A percentile compares a stretch with the other conserved stretches of the same genome.
Conservation (phyloP, 2,888 invertebrate genomes). For the Patella caerulea region DNA sequence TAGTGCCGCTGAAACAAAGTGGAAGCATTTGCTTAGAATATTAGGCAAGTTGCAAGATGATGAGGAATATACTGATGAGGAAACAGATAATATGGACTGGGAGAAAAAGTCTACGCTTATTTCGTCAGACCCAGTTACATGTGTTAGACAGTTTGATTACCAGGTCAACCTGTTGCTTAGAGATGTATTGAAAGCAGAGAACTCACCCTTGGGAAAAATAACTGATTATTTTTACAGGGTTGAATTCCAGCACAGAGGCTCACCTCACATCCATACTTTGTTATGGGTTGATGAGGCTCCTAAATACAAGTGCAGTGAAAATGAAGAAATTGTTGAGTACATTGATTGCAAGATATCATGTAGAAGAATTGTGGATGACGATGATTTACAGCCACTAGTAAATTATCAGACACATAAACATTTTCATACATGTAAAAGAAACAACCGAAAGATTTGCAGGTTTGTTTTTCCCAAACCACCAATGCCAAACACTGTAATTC, state of each 20-base stretch:
- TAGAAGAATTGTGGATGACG: slow-evolving; percentile 26
- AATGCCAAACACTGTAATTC: background rate
- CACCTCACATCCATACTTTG: slow-evolving; percentile 45
- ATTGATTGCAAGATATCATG: slow-evolving; percentile 32
- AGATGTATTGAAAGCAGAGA: slow-evolving; percentile 13
- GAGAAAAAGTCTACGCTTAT: slow-evolving; percentile 39
- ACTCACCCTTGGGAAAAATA: slow-evolving; percentile 39
- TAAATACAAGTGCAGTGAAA: slow-evolving; percentile 27
- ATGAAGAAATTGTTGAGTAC: slow-evolving; percentile 32
- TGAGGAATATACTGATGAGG: slow-evolving; percentile 23
- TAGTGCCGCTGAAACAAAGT: slow-evolving; percentile 37
- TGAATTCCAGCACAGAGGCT: slow-evolving; percentile 53
- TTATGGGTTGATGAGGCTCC: slow-evolving; percentile 43
- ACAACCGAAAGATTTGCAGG: background rate
- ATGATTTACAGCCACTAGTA: background rate
- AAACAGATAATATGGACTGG: slow-evolving; percentile 31
- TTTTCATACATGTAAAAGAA: too few relatives aligned
- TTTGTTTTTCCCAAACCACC: slow-evolving; percentile 13
- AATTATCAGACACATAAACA: too few relatives aligned
- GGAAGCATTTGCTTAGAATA: slow-evolving; percentile 3
- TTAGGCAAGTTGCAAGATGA: slow-evolving; percentile 29
- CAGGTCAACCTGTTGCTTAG: slow-evolving; percentile 39
- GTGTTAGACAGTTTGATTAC: slow-evolving; percentile 46
- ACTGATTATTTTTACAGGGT: slow-evolving; percentile 41
- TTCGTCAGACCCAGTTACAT: slow-evolving; percentile 45